Conservation (phyloP, 2,797 vertebrate species). For the Nyctalus aviator region DNA sequence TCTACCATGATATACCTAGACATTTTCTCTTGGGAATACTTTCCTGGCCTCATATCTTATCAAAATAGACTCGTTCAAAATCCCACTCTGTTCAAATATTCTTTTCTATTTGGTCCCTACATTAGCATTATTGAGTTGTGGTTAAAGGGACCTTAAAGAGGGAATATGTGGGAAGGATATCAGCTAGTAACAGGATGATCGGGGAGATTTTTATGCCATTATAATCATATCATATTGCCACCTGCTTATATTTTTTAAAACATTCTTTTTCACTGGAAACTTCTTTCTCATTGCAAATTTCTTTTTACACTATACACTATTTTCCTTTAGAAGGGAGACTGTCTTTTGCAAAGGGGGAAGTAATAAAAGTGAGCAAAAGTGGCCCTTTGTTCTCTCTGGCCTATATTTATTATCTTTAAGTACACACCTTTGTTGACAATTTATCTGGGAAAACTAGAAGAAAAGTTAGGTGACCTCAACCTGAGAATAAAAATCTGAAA, state of each 20-base stretch:
- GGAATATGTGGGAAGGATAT: background rate
- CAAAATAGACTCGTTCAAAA: conserved; percentile 12
- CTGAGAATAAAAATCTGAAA: conserved; percentile 22
- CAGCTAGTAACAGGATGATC: background rate
- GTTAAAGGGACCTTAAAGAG: background rate
- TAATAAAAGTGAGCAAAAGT: background rate
- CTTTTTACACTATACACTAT: background rate
- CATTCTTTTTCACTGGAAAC: background rate
- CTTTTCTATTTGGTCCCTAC: background rate
- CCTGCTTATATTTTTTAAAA: background rate
- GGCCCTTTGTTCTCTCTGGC: background rate
- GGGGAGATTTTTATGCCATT: background rate
- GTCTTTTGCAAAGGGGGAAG: background rate
- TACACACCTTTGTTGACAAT: background rate
- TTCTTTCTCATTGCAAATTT: background rate
- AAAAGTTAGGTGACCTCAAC: background rate
- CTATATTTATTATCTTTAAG: background rate
- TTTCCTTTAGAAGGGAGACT: background rate
- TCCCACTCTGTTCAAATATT: background rate
- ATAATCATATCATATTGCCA: background rate
- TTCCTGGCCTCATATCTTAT: background rate
- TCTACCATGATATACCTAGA: background rate
- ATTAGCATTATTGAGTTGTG: background rate
- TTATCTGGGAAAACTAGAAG: background rate
- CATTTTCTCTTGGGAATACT: background rate